Evolutionary conservation across 2,888 invertebrate species (phyloP).

Genomic region (Drosophila kanekoi): DNA sequence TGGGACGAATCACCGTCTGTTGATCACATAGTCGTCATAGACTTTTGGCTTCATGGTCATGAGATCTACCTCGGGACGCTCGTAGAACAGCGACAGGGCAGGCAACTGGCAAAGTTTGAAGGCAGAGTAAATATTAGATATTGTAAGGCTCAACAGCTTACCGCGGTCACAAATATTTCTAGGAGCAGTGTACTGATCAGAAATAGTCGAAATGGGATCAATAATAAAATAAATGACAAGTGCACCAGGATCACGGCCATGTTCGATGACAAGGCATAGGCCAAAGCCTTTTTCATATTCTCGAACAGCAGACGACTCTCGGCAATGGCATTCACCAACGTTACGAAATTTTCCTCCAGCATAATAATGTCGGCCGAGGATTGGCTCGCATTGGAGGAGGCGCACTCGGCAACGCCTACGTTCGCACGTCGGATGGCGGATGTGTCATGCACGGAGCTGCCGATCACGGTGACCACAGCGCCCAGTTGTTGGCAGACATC

Average conservation of each 20-base stretch:
- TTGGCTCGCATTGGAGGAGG: constrained; percentile 33
- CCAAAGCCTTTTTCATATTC: constrained; percentile 55
- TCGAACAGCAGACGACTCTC: constrained; percentile 61
- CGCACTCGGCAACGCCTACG: constrained; percentile 48
- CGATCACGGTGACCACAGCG: constrained; percentile 59
- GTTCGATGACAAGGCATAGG: constrained; percentile 43
- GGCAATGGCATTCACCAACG: constrained; percentile 38
- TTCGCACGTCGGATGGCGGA: constrained; percentile 37
- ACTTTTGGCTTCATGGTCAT: constrained; percentile 50
- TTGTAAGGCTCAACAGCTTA: constrained; percentile 15
- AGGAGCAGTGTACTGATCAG: constrained; percentile 30
- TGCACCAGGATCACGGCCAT: constrained; percentile 21
- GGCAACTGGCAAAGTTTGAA: constrained; percentile 42
- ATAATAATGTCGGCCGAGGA: constrained; percentile 54
- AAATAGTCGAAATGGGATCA: constrained; percentile 42
- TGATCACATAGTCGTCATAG: constrained; percentile 51
- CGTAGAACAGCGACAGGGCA: constrained; percentile 42
- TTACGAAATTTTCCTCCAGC: constrained; percentile 40
- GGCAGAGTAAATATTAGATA: no score
- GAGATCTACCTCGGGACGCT: constrained; percentile 45
- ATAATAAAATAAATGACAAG: constrained; percentile 13
- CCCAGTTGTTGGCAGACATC: constrained; percentile 57
- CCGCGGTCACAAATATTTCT: constrained; percentile 46
- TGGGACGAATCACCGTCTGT: constrained; percentile 29
- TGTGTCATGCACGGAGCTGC: constrained; percentile 44